Evolutionary conservation across 2,113 vertebrate genomes (phyloP), one percentile per base, ranked within the genome.

Genomic region (Camelus dromedarius): DNA sequence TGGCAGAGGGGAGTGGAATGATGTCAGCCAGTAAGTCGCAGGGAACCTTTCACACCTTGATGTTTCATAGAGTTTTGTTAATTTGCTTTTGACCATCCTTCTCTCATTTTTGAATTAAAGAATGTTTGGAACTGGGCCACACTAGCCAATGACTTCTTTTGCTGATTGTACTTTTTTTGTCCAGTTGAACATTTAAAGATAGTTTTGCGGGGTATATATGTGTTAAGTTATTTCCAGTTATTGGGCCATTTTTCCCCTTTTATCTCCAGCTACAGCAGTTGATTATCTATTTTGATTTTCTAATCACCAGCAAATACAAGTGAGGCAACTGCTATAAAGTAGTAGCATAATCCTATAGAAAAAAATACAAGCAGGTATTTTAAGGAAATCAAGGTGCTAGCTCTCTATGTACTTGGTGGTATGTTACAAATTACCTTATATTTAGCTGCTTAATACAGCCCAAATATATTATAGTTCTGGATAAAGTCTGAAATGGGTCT

Each of bases 331-430:
- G 82, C 38, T 67, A 2, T 94, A 84, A 87, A 82, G 13, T 46
- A 89, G 24, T 26, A 96, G 70, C n/a, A 62, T 82, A 66, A 87
- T 73, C 32, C 38, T 42, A 11, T 66, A 28, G 15, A 42, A 58
- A 91, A 93, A 64, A 89, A 70, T 42, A 28, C 60, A 80, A 38
- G 62, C 22, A 48, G 32, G 14, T 79, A 67, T 95, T 93, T 87
- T 90, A 93, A 93, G 35, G 77, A 79, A 73, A 69, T 86, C 26
- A 94, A 86, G 50, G 4, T 58, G 13, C 28, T 52, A 70, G 7
- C 9, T 79, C 24, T 90, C 38, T 62, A 0, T 76, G 32, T 83
- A 48, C 7, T 38, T 58, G 35, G 35, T 67, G 10, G 24, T 52
- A 3, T 58, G 28, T 60, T 62, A 35, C 76, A 52, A 62, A 91